Base-by-base conservation (phyloP, 2,888 invertebrate genomes). In the Agrilus mali region DNA sequence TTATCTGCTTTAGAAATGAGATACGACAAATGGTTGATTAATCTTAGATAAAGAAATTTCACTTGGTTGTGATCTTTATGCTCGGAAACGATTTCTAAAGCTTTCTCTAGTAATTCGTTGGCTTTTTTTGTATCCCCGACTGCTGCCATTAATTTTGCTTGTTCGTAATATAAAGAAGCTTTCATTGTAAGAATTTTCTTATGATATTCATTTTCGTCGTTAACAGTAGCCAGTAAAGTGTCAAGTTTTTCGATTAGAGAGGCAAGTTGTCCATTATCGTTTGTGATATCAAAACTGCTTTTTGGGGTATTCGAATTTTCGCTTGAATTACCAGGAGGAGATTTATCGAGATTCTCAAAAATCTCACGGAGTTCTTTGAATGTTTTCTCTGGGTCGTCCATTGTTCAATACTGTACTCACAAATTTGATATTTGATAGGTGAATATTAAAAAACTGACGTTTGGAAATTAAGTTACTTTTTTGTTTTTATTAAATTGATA, bases 21-120 rank as follows among this genome's bases (percentile, higher is more conserved):
- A 55, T 74, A 77, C 42, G 75, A 71, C 40, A 74, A 61, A 48
- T 76, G 70, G 54, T 78, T 78, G 44, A 76, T 70, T 33, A 77
- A 66, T 55, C 75, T 67, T 40, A 77, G 63, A 34, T 73, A 64
- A 44, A 77, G 66, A 55, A 75, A 78, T 22, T 53, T 49, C 16
- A 65, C 53, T 41, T 57, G 55, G 4, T 58, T 52, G 44, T 66
- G 50, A 17, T 52, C 50, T 2, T 47, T 46, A 40, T 55, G 46
- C 2, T 56, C 53, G 37, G 50, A 47, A 22, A 64, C 56, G 12
- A 60, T 32, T n/a, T 52, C 48, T 34, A 64, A 47, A 12, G 60
- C 58, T 40, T 53, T 53, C 43, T 63, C 57, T 40, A 66, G 46
- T 27, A 56, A 48, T 4, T 50, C 50, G 47, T 56, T 53, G n/a